These are phyloP conservation scores for Enteromius anoplus DNA, from an alignment of 2,797 vertebrate species.

Conservation along the genomic window DNA sequence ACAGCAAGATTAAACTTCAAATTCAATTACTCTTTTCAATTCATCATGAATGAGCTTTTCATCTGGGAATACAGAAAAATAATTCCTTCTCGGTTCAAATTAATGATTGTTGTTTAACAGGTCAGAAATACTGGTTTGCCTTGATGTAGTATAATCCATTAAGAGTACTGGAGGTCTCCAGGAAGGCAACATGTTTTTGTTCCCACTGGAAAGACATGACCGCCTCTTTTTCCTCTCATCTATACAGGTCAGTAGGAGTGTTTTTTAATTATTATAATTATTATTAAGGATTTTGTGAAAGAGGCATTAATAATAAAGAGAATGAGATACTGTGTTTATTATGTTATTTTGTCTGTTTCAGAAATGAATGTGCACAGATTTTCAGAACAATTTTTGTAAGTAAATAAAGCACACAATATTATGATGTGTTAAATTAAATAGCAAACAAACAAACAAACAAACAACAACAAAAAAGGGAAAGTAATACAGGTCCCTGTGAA, in stretches of 20 bases:
- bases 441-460: too few species aligned
- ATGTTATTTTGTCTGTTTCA: background rate
- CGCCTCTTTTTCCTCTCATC: background rate
- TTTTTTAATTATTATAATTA: background rate
- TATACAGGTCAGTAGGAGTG: background rate
- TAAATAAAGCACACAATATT: background rate
- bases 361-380: background rate
- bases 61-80: background rate
- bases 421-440: background rate
- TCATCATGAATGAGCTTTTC: background rate
- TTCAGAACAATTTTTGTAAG: background rate
- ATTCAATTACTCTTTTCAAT: background rate
- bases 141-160: background rate
- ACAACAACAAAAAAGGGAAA: background rate
- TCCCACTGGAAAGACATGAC: background rate
- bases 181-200: background rate
- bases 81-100: background rate
- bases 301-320: background rate
- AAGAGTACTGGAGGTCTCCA: background rate
- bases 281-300: conserved; percentile 1
- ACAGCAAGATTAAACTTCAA: background rate
- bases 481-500: background rate
- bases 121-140: background rate
- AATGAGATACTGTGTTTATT: background rate
- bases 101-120: background rate